Percentiles rank a stretch among this genome's conserved stretches.
Evolutionary conservation across 2,888 invertebrate genomes (phyloP).

Genomic region (Scelioninae gen. 1): DNA sequence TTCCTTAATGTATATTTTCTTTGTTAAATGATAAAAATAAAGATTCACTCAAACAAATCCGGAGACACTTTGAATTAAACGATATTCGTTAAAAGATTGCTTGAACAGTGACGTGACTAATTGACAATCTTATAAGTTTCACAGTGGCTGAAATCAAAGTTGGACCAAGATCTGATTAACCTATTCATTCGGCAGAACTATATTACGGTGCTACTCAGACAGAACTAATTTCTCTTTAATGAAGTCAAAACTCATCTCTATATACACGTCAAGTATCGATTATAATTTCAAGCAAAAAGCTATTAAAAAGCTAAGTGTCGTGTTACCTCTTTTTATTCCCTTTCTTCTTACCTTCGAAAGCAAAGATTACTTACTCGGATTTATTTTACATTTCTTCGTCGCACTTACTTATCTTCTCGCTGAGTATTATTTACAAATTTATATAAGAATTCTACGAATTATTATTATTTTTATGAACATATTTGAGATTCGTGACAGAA

Average conservation of each 20-base stretch:
- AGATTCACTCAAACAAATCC: conserved; percentile 16
- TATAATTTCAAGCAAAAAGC: conserved; percentile 55
- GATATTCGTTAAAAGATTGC: conserved; percentile 43
- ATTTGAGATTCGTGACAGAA: no score
- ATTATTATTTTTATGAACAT: no score
- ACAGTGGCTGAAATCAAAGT: conserved; percentile 72
- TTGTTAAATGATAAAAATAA: conserved; percentile 3
- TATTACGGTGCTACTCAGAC: conserved; percentile 67
- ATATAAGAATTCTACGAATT: no score
- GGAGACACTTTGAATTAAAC: conserved; percentile 19
- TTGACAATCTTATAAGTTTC: conserved; percentile 72
- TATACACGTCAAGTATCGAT: conserved; percentile 57
- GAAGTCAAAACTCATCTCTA: conserved; percentile 73
- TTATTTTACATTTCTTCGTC: no score
- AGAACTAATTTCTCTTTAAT: conserved; percentile 78
- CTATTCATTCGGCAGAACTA: conserved; percentile 75
- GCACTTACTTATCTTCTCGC: no score
- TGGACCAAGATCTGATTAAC: conserved; percentile 76
- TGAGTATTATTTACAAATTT: no score
- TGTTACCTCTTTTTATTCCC: conserved; percentile 33
- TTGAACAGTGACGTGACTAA: conserved; percentile 57
- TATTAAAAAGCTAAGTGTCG: conserved; percentile 42
- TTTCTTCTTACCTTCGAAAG: conserved; percentile 1
- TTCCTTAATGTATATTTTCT: no score
- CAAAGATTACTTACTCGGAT: conserved; percentile 11